Percentiles rank a stretch among this genome's conserved stretches.
Conservation (phyloP, 2,797 vertebrate species). For the Adelosebastes latens region DNA sequence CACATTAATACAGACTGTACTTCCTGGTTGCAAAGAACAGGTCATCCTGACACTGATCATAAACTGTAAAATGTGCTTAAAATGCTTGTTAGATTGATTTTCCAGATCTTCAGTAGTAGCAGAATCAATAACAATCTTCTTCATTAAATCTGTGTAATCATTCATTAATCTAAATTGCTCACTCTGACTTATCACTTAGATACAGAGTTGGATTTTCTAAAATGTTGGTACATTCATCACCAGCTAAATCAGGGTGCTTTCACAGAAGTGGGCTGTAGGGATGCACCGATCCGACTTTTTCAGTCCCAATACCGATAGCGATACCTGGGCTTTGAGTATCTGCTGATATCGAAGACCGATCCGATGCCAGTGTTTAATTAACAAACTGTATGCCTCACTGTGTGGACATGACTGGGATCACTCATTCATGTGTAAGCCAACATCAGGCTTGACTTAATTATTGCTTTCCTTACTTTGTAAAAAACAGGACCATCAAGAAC, state of each 20-base stretch:
- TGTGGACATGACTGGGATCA: no score
- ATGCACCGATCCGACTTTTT: no score
- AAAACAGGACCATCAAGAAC: no score
- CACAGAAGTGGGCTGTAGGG: background rate
- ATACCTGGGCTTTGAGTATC: no score
- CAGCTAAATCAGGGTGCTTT: background rate
- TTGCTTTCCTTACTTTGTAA: no score
- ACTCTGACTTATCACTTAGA: background rate
- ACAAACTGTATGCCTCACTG: no score
- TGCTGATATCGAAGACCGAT: no score
- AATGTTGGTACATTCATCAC: background rate
- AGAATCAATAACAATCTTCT: background rate
- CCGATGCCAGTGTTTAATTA: no score
- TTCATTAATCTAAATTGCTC: background rate
- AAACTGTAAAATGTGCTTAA: background rate
- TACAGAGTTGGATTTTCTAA: background rate
- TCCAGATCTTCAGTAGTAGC: background rate
- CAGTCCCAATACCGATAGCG: no score
- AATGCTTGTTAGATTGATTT: background rate
- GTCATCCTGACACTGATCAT: background rate
- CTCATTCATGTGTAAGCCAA: no score
- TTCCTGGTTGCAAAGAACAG: background rate
- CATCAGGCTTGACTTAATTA: no score
- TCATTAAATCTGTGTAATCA: background rate
- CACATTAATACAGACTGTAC: no score